Percentiles rank a stretch among this genome's conserved stretches.
Conservation (phyloP, 2,888 invertebrate genomes). For the Sicus ferrugineus region DNA sequence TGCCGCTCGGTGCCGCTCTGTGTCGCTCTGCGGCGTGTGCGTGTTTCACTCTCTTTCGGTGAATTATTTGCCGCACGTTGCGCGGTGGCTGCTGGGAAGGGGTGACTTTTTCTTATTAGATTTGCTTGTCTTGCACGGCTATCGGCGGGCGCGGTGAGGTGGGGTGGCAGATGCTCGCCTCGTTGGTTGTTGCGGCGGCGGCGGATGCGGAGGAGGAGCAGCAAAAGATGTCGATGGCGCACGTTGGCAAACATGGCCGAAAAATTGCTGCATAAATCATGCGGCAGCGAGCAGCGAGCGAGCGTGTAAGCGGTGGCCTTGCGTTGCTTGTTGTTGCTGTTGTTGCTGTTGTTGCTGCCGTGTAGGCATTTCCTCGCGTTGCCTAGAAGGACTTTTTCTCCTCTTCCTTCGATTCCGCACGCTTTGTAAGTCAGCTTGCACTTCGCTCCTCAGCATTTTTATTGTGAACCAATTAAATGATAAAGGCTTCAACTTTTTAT, state of each 20-base stretch:
- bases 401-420: background rate
- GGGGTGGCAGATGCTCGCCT: background rate
- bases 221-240: background rate
- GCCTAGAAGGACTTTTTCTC: background rate
- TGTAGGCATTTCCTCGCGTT: background rate
- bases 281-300: background rate
- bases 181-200: background rate
- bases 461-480: no score
- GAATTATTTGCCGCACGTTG: slow-evolving; percentile 47
- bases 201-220: background rate
- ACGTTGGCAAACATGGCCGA: slow-evolving; percentile 19
- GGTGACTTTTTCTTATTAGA: slow-evolving; percentile 46
- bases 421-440: background rate
- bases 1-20: no score
- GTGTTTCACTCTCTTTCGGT: slow-evolving; percentile 63
- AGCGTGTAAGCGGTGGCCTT: background rate
- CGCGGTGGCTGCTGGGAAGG: slow-evolving; percentile 24
- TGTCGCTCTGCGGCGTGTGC: no score
- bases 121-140: slow-evolving; percentile 23
- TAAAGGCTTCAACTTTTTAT: no score
- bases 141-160: no score
- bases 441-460: no score
- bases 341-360: background rate
- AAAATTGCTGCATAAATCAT: slow-evolving; percentile 29
- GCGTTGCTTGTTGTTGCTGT: background rate